phyloP scores from a whole-genome alignment of 1,140 invertebrate genomes.

The Ctenoplectra terminalis region DNA sequence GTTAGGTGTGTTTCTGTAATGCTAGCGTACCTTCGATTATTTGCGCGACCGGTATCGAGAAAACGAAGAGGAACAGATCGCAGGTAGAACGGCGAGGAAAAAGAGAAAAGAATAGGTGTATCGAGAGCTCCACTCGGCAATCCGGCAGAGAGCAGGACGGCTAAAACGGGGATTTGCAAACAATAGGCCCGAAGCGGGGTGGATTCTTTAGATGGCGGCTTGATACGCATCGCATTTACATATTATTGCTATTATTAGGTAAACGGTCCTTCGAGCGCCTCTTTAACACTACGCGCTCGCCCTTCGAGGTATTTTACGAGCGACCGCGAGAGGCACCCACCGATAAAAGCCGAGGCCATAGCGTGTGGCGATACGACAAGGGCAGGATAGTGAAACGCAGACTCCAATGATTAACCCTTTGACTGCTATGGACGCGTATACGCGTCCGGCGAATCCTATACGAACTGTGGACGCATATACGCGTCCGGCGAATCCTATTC shows the following conservation, averaged over 20 bases:
- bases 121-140: constrained; percentile 28
- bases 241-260: constrained; percentile 83
- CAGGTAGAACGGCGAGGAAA: not conserved
- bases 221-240: constrained; percentile 82
- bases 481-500: too few species aligned
- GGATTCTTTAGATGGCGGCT: constrained; percentile 81
- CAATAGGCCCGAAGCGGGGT: constrained; percentile 78
- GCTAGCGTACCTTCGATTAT: constrained; percentile 40
- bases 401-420: too few species aligned
- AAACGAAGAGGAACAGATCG: not conserved
- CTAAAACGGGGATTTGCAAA: constrained; percentile 79
- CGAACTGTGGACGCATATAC: too few species aligned
- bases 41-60: not conserved
- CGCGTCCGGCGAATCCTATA: too few species aligned
- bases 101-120: constrained; percentile 20
- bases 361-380: too few species aligned
- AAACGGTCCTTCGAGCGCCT: constrained; percentile 80
- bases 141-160: constrained; percentile 66
- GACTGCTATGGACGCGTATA: too few species aligned
- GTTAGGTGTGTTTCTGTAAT: constrained; percentile 23
- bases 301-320: constrained; percentile 78
- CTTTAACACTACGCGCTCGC: constrained; percentile 78
- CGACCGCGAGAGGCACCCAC: constrained; percentile 56
- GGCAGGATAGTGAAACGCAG: too few species aligned
- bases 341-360: constrained; percentile 61